These are phyloP conservation scores for Stratiomys singularior DNA, from an alignment of 2,888 invertebrate species.

Conservation along the genomic window DNA sequence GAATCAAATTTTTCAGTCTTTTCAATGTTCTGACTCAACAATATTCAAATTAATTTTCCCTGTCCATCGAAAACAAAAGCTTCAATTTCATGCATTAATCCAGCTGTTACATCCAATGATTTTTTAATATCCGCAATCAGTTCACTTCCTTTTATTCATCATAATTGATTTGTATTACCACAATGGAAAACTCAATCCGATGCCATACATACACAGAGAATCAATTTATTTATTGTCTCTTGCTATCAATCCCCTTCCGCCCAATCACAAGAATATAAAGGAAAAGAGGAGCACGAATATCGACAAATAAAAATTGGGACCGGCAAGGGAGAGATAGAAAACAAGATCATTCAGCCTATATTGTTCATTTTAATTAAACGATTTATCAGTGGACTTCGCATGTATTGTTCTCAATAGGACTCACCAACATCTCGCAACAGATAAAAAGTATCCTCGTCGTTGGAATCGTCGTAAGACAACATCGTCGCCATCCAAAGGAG, in stretches of 20 bases:
- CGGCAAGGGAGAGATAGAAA: no score
- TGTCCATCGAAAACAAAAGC: neutral
- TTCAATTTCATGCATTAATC: neutral
- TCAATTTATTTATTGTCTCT: neutral
- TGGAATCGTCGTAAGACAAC: constrained; percentile 12
- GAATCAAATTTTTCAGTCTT: no score
- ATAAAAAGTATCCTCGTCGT: constrained; percentile 22
- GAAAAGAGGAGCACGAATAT: no score
- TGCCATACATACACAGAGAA: neutral
- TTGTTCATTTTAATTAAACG: constrained; percentile 45
- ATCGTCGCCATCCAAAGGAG: neutral
- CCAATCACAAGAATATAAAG: neutral
- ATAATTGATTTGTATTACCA: constrained; percentile 13
- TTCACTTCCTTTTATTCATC: neutral
- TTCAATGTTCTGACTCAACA: neutral
- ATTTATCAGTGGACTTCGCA: constrained; percentile 41
- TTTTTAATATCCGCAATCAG: constrained; percentile 13
- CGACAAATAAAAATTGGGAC: no score
- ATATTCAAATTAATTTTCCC: constrained; percentile 4
- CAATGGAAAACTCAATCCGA: constrained; percentile 22
- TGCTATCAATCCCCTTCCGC: neutral
- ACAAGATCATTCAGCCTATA: constrained; percentile 14
- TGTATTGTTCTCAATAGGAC: constrained; percentile 40
- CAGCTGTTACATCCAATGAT: constrained; percentile 3
- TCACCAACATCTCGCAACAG: neutral